phyloP scores from a whole-genome alignment of 23 tunicate genomes.

The Trididemnum nubilum region DNA sequence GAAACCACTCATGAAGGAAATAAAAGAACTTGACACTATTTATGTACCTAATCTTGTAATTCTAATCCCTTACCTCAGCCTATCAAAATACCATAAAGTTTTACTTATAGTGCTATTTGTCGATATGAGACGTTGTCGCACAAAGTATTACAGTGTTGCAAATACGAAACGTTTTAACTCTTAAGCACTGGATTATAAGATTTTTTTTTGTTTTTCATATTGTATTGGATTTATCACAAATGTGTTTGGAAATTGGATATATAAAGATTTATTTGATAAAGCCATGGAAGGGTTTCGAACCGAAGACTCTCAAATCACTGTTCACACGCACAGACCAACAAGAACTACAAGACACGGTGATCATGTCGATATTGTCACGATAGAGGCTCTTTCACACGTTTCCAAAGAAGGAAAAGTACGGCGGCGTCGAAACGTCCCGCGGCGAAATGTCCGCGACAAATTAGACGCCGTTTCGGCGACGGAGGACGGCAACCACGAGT shows the following conservation, averaged over 20 bases:
- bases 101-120: too few species aligned
- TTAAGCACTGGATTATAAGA: neutral
- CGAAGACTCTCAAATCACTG: neutral
- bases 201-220: neutral
- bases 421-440: slow-evolving; percentile 40
- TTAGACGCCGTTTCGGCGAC: slow-evolving; percentile 53
- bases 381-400: slow-evolving; percentile 47
- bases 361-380: slow-evolving; percentile 58
- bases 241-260: neutral
- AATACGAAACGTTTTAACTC: too few species aligned
- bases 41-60: too few species aligned
- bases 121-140: too few species aligned
- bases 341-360: slow-evolving; percentile 61
- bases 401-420: slow-evolving; percentile 23
- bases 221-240: neutral
- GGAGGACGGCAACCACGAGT: slow-evolving; percentile 71
- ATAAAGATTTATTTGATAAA: slow-evolving; percentile 4
- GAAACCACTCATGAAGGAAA: too few species aligned
- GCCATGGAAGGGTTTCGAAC: neutral
- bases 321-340: slow-evolving; percentile 29
- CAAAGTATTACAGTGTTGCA: too few species aligned
- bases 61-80: too few species aligned
- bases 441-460: slow-evolving; percentile 38
- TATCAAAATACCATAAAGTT: too few species aligned
- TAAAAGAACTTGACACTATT: too few species aligned